phyloP scores from a whole-genome alignment of 2,113 vertebrate species.

The Corythornis vintsioides region DNA sequence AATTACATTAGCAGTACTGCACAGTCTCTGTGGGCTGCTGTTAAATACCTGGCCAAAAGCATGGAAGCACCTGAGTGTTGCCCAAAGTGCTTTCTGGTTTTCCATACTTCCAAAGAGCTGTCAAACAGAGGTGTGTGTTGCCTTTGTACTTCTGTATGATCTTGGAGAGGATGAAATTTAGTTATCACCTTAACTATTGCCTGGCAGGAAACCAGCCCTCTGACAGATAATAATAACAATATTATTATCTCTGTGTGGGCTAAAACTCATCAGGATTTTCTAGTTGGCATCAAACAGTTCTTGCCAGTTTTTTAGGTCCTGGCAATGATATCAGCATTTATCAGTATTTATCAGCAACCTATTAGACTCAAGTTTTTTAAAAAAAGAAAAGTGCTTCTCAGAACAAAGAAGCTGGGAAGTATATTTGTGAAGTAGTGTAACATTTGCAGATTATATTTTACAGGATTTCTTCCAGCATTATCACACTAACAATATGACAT shows the following conservation, averaged over 20 bases:
- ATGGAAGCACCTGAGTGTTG: neutral
- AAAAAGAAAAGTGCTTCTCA: constrained; percentile 20
- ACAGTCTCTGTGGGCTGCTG: neutral
- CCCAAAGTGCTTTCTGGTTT: neutral
- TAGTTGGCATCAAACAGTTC: neutral
- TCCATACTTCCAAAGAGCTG: neutral
- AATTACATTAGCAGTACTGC: neutral
- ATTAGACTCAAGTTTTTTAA: neutral
- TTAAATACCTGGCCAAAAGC: neutral
- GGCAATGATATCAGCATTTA: too few species aligned
- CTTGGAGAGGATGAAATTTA: neutral
- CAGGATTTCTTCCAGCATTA: neutral
- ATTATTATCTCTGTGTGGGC: neutral
- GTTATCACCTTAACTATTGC: neutral
- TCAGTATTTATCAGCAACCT: neutral
- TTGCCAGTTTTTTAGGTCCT: neutral
- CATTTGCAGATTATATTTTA: neutral
- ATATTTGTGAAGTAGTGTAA: neutral
- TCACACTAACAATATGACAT: neutral
- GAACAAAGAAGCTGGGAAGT: constrained; percentile 2
- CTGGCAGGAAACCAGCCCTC: neutral
- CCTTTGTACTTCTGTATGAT: neutral
- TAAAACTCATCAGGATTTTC: constrained; percentile 17
- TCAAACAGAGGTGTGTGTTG: neutral
- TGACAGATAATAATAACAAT: neutral